phyloP scores from a whole-genome alignment of 2,797 vertebrate species.

The Tiaroga cobitis region DNA sequence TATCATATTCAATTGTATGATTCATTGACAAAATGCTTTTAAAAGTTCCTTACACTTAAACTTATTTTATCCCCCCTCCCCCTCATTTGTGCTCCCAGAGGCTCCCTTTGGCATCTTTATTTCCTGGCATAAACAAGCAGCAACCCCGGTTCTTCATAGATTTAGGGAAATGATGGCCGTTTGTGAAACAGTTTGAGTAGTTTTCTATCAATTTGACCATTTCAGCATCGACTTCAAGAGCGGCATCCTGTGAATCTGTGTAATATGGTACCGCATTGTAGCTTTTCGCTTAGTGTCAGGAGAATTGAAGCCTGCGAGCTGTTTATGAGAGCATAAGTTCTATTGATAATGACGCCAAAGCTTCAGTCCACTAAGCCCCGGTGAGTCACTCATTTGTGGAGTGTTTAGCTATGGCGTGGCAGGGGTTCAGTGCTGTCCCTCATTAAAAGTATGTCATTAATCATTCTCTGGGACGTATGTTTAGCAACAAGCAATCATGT shows the following conservation, averaged over 20 bases:
- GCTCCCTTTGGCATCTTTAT: slow-evolving; percentile 37
- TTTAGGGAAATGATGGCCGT: slow-evolving; percentile 27
- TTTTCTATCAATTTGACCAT: slow-evolving; percentile 50
- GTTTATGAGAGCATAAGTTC: slow-evolving; percentile 23
- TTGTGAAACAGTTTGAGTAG: slow-evolving; percentile 44
- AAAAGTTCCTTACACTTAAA: slow-evolving; percentile 40
- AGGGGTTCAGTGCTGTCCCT: slow-evolving; percentile 51
- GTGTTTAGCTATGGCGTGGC: slow-evolving; percentile 34
- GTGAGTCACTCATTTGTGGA: slow-evolving; percentile 43
- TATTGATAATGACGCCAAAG: slow-evolving; percentile 23
- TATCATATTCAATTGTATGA: slow-evolving; percentile 45
- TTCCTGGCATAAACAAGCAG: slow-evolving; percentile 48
- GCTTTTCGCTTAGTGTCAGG: slow-evolving; percentile 15
- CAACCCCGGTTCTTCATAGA: not conserved
- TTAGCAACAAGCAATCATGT: slow-evolving; percentile 48
- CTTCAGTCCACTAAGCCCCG: slow-evolving; percentile 18
- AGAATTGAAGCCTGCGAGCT: slow-evolving; percentile 26
- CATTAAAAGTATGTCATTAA: slow-evolving; percentile 54
- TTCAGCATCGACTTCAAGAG: slow-evolving; percentile 26
- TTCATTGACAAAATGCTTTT: slow-evolving; percentile 48
- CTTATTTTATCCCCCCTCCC: slow-evolving; percentile 15
- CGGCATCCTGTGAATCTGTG: slow-evolving; percentile 4
- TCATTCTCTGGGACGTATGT: slow-evolving; percentile 29
- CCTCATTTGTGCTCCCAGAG: slow-evolving; percentile 34
- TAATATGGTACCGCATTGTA: slow-evolving; percentile 9